These are phyloP conservation scores for Procambarus virginalis DNA, from an alignment of 1,140 invertebrate species.

Conservation along the genomic window DNA sequence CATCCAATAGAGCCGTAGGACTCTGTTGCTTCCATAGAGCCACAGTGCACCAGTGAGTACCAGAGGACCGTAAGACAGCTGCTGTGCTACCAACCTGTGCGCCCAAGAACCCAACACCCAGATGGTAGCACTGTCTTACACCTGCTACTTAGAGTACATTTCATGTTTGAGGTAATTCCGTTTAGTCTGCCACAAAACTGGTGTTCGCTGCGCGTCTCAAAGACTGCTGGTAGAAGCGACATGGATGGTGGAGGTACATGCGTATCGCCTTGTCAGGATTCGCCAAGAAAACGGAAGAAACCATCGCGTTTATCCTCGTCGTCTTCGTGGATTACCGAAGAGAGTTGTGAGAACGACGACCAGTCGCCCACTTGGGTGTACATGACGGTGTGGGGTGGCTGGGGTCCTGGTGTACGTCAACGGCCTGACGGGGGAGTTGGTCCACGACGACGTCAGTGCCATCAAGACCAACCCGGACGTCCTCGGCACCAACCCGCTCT, in stretches of 20 bases:
- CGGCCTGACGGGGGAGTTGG: conserved; percentile 60
- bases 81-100: not conserved
- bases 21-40: too few species aligned
- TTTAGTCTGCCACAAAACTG: not conserved
- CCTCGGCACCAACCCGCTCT: conserved; percentile 81
- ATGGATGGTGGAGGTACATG: conserved; percentile 6
- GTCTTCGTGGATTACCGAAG: not conserved
- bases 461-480: conserved; percentile 91
- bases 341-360: not conserved
- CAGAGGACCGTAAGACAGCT: too few species aligned
- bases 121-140: too few species aligned
- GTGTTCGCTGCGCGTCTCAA: not conserved
- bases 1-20: too few species aligned
- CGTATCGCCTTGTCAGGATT: not conserved
- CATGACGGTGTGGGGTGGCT: conserved; percentile 51
- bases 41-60: too few species aligned
- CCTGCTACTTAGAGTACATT: not conserved
- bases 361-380: conserved; percentile 55
- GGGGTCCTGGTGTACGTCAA: conserved; percentile 62
- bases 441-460: conserved; percentile 75
- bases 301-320: not conserved
- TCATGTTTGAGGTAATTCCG: not conserved
- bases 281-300: not conserved
- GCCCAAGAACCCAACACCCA: too few species aligned
- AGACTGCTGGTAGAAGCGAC: not conserved